phyloP scores from a whole-genome alignment of 2,113 vertebrate genomes.

The Gadus macrocephalus region DNA sequence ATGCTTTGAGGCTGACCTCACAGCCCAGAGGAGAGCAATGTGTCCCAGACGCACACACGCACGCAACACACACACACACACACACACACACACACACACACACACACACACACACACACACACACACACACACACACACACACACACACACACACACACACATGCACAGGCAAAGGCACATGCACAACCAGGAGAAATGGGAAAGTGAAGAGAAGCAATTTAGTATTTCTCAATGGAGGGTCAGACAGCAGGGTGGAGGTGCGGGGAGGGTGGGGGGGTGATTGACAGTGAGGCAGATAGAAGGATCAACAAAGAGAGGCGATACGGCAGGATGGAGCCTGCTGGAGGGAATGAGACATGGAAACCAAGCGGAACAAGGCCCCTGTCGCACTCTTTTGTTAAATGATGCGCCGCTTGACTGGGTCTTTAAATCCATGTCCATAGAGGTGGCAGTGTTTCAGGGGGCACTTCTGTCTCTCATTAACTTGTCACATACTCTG shows the following conservation, averaged over 20 bases:
- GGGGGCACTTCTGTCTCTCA: background rate
- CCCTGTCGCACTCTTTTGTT: background rate
- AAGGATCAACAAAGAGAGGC: background rate
- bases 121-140: background rate
- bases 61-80: slow-evolving; percentile 17
- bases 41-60: slow-evolving; percentile 30
- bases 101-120: background rate
- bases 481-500: background rate
- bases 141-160: background rate
- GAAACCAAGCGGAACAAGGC: background rate
- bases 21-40: slow-evolving; percentile 48
- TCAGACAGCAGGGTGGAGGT: slow-evolving; percentile 1
- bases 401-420: background rate
- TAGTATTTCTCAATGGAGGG: background rate
- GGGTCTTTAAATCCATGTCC: no score
- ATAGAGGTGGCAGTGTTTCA: no score
- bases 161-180: background rate
- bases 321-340: no score
- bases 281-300: background rate
- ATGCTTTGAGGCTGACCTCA: slow-evolving; percentile 74
- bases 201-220: background rate
- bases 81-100: slow-evolving; percentile 12
- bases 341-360: background rate
- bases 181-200: background rate
- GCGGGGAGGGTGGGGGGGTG: background rate